Evolutionary conservation across 2,113 vertebrate species (phyloP).

Genomic region (Phalacrocorax aristotelis): DNA sequence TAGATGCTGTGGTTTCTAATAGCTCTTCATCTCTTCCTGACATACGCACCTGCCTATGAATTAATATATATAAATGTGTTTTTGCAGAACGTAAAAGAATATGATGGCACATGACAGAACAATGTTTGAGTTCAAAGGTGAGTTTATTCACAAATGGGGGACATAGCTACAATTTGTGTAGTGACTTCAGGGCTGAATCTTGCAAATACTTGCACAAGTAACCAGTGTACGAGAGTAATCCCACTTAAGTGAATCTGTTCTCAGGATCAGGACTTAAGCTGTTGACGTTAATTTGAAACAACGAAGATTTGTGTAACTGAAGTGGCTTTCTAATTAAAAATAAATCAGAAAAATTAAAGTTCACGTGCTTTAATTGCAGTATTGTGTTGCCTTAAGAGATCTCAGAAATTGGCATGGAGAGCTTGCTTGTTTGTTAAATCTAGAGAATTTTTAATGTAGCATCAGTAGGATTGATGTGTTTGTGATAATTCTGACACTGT

Average conservation of each 20-base stretch:
- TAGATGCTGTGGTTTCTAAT: background rate
- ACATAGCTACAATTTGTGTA: background rate
- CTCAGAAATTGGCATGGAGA: background rate
- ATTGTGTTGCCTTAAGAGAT: background rate
- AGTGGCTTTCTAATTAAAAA: slow-evolving; percentile 15
- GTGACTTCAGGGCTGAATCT: background rate
- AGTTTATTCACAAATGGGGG: background rate
- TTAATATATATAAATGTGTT: background rate
- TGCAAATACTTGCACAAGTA: background rate
- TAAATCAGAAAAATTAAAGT: background rate
- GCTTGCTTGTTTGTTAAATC: background rate
- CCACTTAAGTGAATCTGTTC: background rate
- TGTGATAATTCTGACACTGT: background rate
- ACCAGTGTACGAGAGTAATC: background rate
- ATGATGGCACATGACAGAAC: background rate
- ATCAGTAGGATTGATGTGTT: background rate
- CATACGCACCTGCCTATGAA: background rate
- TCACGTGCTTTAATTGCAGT: background rate
- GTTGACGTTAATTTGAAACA: background rate
- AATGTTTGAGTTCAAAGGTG: background rate
- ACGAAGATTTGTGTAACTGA: background rate
- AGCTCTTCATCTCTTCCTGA: background rate
- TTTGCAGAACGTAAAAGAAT: background rate
- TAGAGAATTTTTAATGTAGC: background rate
- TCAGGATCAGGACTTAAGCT: background rate